phyloP scores from a whole-genome alignment of 2,888 invertebrate genomes.

The Ferdinandea cuprea region DNA sequence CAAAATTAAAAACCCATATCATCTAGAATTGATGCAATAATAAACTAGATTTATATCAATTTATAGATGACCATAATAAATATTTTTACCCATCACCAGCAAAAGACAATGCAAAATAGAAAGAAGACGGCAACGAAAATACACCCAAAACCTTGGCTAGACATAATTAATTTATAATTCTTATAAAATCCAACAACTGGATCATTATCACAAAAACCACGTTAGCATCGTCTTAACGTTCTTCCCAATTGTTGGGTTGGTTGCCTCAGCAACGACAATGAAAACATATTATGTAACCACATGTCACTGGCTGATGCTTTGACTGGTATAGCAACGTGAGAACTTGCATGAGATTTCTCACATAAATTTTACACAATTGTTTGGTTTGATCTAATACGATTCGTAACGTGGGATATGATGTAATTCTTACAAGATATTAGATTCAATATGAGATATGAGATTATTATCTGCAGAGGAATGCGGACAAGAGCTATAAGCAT shows the following conservation, averaged over 20 bases:
- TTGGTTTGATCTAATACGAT: slow-evolving; percentile 9
- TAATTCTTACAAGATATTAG: slow-evolving; percentile 9
- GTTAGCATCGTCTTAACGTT: not conserved
- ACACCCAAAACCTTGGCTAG: slow-evolving; percentile 7
- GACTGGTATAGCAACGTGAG: slow-evolving; percentile 6
- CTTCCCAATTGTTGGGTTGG: not conserved
- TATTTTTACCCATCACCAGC: not conserved
- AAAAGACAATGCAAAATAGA: not conserved
- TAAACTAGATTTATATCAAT: slow-evolving; percentile 19
- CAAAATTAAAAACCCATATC: no score
- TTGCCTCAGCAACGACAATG: slow-evolving; percentile 42
- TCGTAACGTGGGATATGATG: slow-evolving; percentile 36
- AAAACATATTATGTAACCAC: slow-evolving; percentile 30
- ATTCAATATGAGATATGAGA: not conserved
- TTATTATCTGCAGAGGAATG: not conserved
- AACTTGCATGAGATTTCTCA: slow-evolving; percentile 22
- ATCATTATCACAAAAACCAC: not conserved
- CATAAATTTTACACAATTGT: slow-evolving; percentile 43
- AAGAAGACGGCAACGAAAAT: not conserved
- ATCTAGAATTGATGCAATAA: slow-evolving; percentile 6
- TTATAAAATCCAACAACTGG: not conserved
- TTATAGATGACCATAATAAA: not conserved
- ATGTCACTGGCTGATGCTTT: slow-evolving; percentile 12
- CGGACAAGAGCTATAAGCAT: not conserved
- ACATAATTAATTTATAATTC: not conserved